Evolutionary conservation across 2,113 vertebrate genomes (phyloP).

Genomic region (Trichechus manatus): DNA sequence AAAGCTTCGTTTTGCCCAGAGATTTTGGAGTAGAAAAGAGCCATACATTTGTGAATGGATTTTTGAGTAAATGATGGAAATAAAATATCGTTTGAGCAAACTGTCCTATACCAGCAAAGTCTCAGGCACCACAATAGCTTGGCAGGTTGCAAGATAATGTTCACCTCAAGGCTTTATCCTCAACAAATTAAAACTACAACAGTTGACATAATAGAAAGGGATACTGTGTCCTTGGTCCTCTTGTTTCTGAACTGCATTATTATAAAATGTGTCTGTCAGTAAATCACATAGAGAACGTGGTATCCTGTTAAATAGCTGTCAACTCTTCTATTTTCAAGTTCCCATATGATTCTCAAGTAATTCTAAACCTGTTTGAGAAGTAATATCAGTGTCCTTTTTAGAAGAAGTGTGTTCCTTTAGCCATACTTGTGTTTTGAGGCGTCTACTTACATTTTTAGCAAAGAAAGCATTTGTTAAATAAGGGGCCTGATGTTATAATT

Average conservation of each 20-base stretch:
- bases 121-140: conserved; percentile 75
- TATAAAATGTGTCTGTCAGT: conserved; percentile 83
- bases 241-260: conserved; percentile 74
- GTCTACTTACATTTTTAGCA: conserved; percentile 43
- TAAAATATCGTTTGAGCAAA: conserved; percentile 76
- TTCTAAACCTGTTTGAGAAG: conserved; percentile 74
- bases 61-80: conserved; percentile 66
- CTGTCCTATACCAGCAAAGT: conserved; percentile 67
- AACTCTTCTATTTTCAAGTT: conserved; percentile 67
- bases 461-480: conserved; percentile 62
- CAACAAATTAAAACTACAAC: conserved; percentile 78
- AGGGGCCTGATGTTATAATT: conserved; percentile 18
- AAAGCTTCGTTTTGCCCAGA: conserved; percentile 77
- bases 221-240: conserved; percentile 80
- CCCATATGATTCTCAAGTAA: conserved; percentile 69
- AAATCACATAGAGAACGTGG: conserved; percentile 66
- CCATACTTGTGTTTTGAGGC: conserved; percentile 20
- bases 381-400: conserved; percentile 67
- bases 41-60: conserved; percentile 71
- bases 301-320: conserved; percentile 75
- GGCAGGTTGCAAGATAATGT: conserved; percentile 70
- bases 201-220: conserved; percentile 83
- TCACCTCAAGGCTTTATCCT: conserved; percentile 78
- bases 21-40: conserved; percentile 70
- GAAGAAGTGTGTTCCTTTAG: conserved; percentile 60